These are phyloP conservation scores for Subanguina moxae DNA, from an alignment of 1,140 invertebrate genomes.

Conservation along the genomic window DNA sequence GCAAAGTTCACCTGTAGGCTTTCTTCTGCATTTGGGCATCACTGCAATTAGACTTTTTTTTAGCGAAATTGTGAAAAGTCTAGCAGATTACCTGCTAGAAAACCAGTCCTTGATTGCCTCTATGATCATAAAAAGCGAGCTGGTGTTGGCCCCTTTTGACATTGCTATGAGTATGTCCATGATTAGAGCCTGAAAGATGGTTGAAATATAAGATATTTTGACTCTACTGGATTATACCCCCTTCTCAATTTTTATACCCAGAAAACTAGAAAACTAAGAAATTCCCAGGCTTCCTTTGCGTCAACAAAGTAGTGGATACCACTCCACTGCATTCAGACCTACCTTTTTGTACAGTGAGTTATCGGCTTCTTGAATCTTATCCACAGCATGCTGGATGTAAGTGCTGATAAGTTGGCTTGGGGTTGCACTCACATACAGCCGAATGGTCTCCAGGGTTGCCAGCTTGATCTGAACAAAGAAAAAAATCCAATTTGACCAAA, in stretches of 20 bases:
- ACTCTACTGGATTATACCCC: too few species aligned
- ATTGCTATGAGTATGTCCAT: conserved; percentile 30
- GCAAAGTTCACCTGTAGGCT: conserved; percentile 23
- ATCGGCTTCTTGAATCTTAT: conserved; percentile 12
- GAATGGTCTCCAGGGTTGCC: conserved; percentile 30
- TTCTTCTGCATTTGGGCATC: conserved; percentile 30
- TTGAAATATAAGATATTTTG: too few species aligned
- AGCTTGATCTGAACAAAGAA: not conserved
- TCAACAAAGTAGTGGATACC: too few species aligned
- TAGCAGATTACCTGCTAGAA: too few species aligned
- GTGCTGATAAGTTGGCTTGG: conserved; percentile 17
- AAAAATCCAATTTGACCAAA: conserved; percentile 61
- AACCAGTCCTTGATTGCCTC: conserved; percentile 15
- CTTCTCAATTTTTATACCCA: too few species aligned
- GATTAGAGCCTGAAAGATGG: conserved; percentile 25
- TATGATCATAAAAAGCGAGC: conserved; percentile 1
- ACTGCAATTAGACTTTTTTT: too few species aligned
- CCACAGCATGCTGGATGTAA: conserved; percentile 14
- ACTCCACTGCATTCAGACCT: not conserved
- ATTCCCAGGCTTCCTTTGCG: too few species aligned
- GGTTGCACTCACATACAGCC: conserved; percentile 13
- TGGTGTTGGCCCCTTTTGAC: not conserved
- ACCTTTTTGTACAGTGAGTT: not conserved
- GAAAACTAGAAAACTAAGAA: too few species aligned
- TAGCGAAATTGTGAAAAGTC: too few species aligned